Conservation (phyloP, 2,113 vertebrate genomes). For the Galbula dea region DNA sequence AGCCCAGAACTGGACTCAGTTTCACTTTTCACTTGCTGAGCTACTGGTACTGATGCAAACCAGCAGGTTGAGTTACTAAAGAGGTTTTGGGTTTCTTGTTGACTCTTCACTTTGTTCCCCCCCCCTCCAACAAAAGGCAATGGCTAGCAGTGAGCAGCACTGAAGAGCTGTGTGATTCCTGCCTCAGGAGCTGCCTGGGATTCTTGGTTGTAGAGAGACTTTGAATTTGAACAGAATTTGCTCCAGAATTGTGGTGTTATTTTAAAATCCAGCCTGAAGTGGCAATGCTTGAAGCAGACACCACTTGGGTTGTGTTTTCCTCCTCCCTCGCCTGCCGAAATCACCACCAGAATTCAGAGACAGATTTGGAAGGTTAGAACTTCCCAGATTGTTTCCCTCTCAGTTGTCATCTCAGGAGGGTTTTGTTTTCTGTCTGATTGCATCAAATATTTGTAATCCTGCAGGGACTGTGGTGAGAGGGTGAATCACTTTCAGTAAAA, state of each 20-base stretch:
- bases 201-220: not conserved
- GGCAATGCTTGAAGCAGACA: not conserved
- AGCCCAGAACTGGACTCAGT: too few species aligned
- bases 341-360: conserved; percentile 8
- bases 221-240: conserved; percentile 8
- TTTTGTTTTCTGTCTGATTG: conserved; percentile 29
- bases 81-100: not conserved
- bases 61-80: not conserved
- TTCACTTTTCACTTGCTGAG: not conserved
- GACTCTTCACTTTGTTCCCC: not conserved
- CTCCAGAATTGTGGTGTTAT: not conserved
- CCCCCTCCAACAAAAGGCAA: not conserved
- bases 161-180: not conserved
- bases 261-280: not conserved
- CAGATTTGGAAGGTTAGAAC: conserved; percentile 51
- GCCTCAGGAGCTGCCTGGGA: not conserved
- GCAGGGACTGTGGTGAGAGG: not conserved
- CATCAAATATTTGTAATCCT: conserved; percentile 50
- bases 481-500: not conserved
- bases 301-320: not conserved
- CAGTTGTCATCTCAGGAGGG: not conserved
- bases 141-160: not conserved
- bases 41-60: not conserved
- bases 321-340: not conserved
- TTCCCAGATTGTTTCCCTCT: conserved; percentile 56